Conservation (phyloP, 64 coral and sea anemone species). For the Stichodactyla mertensii region DNA sequence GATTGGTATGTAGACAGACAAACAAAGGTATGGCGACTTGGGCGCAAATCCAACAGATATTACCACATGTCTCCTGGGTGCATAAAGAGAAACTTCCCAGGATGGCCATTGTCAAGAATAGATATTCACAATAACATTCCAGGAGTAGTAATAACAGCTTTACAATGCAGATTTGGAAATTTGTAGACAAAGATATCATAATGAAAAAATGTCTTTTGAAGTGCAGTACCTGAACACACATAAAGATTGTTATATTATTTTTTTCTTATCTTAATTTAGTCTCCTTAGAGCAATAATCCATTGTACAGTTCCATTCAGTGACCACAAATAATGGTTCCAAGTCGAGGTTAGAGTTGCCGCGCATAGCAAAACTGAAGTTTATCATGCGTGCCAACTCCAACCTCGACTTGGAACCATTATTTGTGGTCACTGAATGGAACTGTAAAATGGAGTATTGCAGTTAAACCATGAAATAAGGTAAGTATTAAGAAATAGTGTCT, state of each 20-base stretch:
- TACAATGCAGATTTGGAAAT: background rate
- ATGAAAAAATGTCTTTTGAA: background rate
- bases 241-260: background rate
- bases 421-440: too few relatives aligned
- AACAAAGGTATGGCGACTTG: slow-evolving; percentile 31
- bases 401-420: too few relatives aligned
- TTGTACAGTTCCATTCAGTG: too few relatives aligned
- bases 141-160: background rate
- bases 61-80: slow-evolving; percentile 32
- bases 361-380: too few relatives aligned
- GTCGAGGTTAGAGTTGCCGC: too few relatives aligned
- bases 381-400: too few relatives aligned
- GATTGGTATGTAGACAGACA: slow-evolving; percentile 32
- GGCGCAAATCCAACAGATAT: slow-evolving; percentile 41
- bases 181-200: background rate
- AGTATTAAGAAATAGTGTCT: too few relatives aligned
- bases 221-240: background rate
- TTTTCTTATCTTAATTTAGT: too few relatives aligned
- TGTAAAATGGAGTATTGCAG: too few relatives aligned
- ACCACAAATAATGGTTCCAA: too few relatives aligned
- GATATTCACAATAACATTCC: background rate
- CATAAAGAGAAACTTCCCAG: slow-evolving; percentile 44
- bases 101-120: background rate
- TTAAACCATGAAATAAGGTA: too few relatives aligned
- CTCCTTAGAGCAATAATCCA: too few relatives aligned